Evolutionary conservation across 2,888 invertebrate species (phyloP), one percentile per base, ranked within the genome.

Genomic region (Euclidia mi): DNA sequence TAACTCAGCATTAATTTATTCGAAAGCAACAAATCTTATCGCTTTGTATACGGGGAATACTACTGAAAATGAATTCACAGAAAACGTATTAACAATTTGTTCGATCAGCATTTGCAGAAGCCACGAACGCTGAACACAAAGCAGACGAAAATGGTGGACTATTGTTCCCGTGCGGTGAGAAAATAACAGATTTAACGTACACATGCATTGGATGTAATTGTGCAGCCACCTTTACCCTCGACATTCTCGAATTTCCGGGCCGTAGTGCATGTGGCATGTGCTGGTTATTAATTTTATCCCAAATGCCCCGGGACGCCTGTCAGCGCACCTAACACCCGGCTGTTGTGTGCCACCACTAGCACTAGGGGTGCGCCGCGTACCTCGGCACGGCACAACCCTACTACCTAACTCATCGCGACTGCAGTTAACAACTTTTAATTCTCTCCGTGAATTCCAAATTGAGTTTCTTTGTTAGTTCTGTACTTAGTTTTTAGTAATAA

Each of bases 401-500:
- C 48, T n/a, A n/a, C 45, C 62, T 75, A 79, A 74, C 75, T 78
- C 76, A 76, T 67, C 57, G 65, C 65, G 80, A 75, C 78, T 77
- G 62, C 46, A 70, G 74, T 76, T 81, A 76, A 68, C 61, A 77
- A 81, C 74, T 84, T 82, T 76, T 79, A 73, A 71, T 77, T 73
- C 74, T 67, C 72, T 63, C 56, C 20, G 51, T 55, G 74, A 75
- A 78, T 79, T 72, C 57, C 55, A 65, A 81, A 81, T 78, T 65
- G 68, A 73, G 67, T 79, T 78, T 71, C 71, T 71, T 75, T 69
- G 73, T 76, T 71, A 47, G 50, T 59, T 59, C 41, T 48, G 42
- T 50, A 25, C 43, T 60, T 46, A 28, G 49, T 52, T 70, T 48
- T 47, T 42, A 28, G 48, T 50, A 48, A 43, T 45, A 31, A 58